Percentiles rank a stretch among this genome's conserved stretches.
These are phyloP conservation scores for Orchesellides sinensis DNA, from an alignment of 2,888 invertebrate genomes.

Conservation along the genomic window DNA sequence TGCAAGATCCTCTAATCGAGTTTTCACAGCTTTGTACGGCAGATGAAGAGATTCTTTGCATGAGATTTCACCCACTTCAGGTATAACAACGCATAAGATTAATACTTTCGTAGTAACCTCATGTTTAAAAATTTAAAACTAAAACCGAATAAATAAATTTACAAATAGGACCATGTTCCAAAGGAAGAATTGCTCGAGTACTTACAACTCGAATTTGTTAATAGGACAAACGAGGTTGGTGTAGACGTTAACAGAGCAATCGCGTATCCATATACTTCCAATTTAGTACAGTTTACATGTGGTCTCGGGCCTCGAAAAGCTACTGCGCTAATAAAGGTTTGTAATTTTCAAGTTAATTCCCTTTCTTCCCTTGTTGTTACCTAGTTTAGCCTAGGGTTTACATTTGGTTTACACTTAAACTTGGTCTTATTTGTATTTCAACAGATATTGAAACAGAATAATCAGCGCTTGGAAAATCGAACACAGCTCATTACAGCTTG, in stretches of 20 bases:
- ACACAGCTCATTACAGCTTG: slow-evolving; percentile 96
- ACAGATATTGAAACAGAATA: slow-evolving; percentile 89
- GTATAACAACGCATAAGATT: too few relatives aligned
- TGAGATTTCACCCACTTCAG: slow-evolving; percentile 92
- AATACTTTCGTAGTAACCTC: too few relatives aligned
- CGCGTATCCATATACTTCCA: slow-evolving; percentile 90
- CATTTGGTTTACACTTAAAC: too few relatives aligned
- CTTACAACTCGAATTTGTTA: slow-evolving; percentile 91
- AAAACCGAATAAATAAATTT: not conserved
- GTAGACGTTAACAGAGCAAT: slow-evolving; percentile 97
- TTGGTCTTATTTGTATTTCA: too few relatives aligned
- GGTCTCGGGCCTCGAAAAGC: slow-evolving; percentile 98
- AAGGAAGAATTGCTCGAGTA: slow-evolving; percentile 93
- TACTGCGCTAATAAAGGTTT: slow-evolving; percentile 85
- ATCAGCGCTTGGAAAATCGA: slow-evolving; percentile 94
- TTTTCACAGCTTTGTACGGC: slow-evolving; percentile 96
- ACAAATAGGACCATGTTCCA: slow-evolving; percentile 77
- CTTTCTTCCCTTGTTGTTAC: too few relatives aligned
- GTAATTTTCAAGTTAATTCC: not conserved
- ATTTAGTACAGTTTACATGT: slow-evolving; percentile 96
- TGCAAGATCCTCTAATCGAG: slow-evolving; percentile 97
- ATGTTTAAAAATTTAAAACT: too few relatives aligned
- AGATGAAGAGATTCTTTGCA: slow-evolving; percentile 97
- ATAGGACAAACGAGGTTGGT: slow-evolving; percentile 97
- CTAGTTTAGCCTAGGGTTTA: too few relatives aligned